Evolutionary conservation across 2,888 invertebrate genomes (phyloP).

Genomic region (Exocentrus adspersus): DNA sequence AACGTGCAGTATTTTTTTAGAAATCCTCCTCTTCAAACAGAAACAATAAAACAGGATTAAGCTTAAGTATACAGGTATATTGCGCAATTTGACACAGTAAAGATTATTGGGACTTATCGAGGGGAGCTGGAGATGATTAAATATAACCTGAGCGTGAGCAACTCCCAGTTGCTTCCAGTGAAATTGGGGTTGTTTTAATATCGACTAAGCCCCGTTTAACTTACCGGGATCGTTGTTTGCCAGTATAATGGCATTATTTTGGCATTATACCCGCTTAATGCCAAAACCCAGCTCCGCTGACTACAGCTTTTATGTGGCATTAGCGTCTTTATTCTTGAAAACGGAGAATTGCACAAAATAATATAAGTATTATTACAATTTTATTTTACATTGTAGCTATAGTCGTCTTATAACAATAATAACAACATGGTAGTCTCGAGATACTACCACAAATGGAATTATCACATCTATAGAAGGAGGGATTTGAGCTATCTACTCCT

Average conservation of each 20-base stretch:
- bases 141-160: slow-evolving; percentile 38
- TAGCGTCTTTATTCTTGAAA: neutral
- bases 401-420: too few relatives aligned
- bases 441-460: too few relatives aligned
- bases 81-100: slow-evolving; percentile 39
- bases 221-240: slow-evolving; percentile 51
- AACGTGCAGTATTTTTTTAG: neutral
- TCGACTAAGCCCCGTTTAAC: slow-evolving; percentile 48
- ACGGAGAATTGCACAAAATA: neutral
- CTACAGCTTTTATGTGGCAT: neutral
- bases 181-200: slow-evolving; percentile 46
- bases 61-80: slow-evolving; percentile 28
- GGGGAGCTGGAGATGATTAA: slow-evolving; percentile 40
- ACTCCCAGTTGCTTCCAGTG: slow-evolving; percentile 30
- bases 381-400: too few relatives aligned
- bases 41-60: slow-evolving; percentile 31
- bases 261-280: slow-evolving; percentile 25
- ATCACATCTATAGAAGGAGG: too few relatives aligned
- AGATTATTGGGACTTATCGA: slow-evolving; percentile 41
- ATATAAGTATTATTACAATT: too few relatives aligned
- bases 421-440: too few relatives aligned
- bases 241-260: slow-evolving; percentile 52
- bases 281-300: neutral
- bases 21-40: slow-evolving; percentile 17
- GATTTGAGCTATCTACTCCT: too few relatives aligned